phyloP scores from a whole-genome alignment of 2,888 invertebrate species.

The Ectobius pallidus region DNA sequence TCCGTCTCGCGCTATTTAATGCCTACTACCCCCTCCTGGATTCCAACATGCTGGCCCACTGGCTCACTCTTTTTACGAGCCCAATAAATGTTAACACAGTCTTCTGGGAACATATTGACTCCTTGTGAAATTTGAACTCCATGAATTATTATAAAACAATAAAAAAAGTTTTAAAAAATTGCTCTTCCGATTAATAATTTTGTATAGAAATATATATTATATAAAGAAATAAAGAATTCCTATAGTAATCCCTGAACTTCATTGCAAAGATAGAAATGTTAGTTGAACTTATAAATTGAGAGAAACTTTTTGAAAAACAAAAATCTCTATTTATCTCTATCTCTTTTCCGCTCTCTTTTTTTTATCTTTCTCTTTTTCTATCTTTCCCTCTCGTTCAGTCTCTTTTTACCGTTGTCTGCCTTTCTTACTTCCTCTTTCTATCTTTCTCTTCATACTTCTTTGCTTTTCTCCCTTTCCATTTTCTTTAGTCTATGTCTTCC shows the following conservation, averaged over 20 bases:
- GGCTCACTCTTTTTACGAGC: neutral
- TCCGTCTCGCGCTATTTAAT: constrained; percentile 1
- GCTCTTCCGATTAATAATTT: neutral
- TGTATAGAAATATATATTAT: too few relatives aligned
- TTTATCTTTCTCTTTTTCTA: too few relatives aligned
- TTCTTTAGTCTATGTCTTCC: neutral
- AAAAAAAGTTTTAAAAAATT: neutral
- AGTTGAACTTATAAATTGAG: too few relatives aligned
- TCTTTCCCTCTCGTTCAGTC: neutral
- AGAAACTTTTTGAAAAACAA: too few relatives aligned
- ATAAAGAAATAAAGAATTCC: too few relatives aligned
- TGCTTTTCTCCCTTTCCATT: neutral
- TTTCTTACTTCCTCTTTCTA: neutral
- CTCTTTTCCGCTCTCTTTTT: neutral
- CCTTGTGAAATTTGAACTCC: too few relatives aligned
- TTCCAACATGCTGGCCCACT: neutral
- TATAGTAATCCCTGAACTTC: neutral
- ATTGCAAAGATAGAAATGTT: too few relatives aligned
- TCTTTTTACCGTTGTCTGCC: neutral
- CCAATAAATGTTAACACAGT: neutral
- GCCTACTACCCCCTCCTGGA: neutral
- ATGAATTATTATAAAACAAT: too few relatives aligned
- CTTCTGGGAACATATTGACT: neutral
- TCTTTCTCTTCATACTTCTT: neutral
- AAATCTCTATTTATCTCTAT: too few relatives aligned